Evolutionary conservation across 2,888 invertebrate species (phyloP), one percentile per base, ranked within the genome.

Genomic region (Pheosia tremula): DNA sequence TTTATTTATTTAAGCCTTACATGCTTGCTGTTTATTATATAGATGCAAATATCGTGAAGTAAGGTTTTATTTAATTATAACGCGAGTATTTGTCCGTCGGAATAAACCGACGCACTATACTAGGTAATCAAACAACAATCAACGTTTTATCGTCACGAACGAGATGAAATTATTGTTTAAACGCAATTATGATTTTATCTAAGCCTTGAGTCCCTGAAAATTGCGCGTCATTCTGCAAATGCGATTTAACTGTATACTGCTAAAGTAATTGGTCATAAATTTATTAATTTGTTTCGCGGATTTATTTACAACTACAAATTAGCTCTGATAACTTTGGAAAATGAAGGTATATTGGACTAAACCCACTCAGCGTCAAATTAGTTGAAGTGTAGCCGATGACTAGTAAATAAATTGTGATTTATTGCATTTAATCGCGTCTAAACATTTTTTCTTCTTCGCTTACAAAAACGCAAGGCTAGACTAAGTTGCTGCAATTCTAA

Each of bases 121-220:
- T 75, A 83, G 47, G 47, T 53, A 37, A 86, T 82, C 81, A 81
- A 66, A 69, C 67, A 69, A 69, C 73, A 73, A 78, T 84, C 78
- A 77, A 67, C 70, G 65, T 71, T 75, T 79, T 80, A 81, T 77
- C 79, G 81, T 82, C 87, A 85, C 86, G 86, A 84, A 83, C 76
- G 60, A 73, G 69, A 77, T 79, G 75, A 81, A 81, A 83, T 78
- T 75, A 72, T 79, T 72, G 67, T 69, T 62, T 63, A 67, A 65
- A 66, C 37, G 64, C 58, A 68, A 61, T 63, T 67, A 67, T 67
- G 64, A 72, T 74, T 59, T 64, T 62, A 73, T 75, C 63, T 55
- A 58, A 68, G 36, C 64, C 57, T 66, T 68, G 56, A 59, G 63
- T 65, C 67, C 58, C 69, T 71, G 67, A 64, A 72, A 66, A 68